Percentiles rank a stretch among this genome's conserved stretches.
phyloP scores from a whole-genome alignment of 2,113 vertebrate species.

The Ophiodon elongatus region DNA sequence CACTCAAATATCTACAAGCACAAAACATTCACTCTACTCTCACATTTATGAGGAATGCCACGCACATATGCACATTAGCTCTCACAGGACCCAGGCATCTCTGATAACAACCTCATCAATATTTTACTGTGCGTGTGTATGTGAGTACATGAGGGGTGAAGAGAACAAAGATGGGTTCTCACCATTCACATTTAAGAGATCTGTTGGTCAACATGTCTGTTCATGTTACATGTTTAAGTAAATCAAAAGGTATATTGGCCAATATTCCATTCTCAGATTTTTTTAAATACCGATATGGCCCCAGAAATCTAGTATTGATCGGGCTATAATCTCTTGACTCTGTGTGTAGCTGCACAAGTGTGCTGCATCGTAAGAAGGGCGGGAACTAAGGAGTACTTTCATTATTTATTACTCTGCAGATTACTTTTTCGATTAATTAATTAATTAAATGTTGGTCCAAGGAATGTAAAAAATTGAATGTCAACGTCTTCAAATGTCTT shows the following conservation, averaged over 20 bases:
- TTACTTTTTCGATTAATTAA: too few relatives aligned
- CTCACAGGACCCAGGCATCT: constrained; percentile 41
- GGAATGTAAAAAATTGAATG: too few relatives aligned
- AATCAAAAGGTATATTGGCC: neutral
- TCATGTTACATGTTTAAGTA: neutral
- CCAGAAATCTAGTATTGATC: neutral
- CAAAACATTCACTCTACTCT: neutral
- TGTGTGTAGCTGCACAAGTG: neutral
- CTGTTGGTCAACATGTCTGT: neutral
- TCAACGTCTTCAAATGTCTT: too few relatives aligned
- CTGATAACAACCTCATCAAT: constrained; percentile 73
- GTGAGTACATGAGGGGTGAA: constrained; percentile 29
- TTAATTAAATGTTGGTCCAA: too few relatives aligned
- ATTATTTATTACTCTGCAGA: neutral
- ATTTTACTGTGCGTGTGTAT: constrained; percentile 56
- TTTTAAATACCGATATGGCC: neutral
- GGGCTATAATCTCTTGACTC: neutral
- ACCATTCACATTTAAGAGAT: neutral
- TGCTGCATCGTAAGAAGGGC: neutral
- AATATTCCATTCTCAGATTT: too few relatives aligned
- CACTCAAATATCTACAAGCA: neutral
- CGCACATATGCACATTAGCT: neutral
- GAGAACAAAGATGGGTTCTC: constrained; percentile 28
- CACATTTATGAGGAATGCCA: constrained; percentile 8
- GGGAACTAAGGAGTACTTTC: neutral